Evolutionary conservation across 2,888 invertebrate genomes (phyloP).

Genomic region (Buathra laborator): DNA sequence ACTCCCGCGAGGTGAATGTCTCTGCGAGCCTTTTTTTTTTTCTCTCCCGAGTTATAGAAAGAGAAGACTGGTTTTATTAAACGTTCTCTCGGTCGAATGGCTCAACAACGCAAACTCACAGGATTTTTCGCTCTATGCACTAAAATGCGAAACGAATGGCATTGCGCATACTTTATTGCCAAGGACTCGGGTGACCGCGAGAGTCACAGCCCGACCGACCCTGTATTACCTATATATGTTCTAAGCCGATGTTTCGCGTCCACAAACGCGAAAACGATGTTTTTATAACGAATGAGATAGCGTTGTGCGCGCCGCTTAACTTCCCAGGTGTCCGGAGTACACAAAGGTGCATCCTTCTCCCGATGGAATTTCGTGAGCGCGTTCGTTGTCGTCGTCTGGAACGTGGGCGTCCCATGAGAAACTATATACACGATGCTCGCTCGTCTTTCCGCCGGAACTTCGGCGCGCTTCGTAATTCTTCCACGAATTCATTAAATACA

Average conservation of each 20-base stretch:
- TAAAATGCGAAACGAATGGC: slow-evolving; percentile 54
- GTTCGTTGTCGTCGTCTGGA: slow-evolving; percentile 3
- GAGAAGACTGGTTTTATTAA: slow-evolving; percentile 49
- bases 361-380: slow-evolving; percentile 59
- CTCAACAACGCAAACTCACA: slow-evolving; percentile 11
- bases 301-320: slow-evolving; percentile 57
- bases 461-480: slow-evolving; percentile 9
- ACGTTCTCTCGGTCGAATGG: slow-evolving; percentile 33
- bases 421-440: slow-evolving; percentile 2
- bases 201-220: not conserved
- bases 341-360: slow-evolving; percentile 66
- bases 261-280: not conserved
- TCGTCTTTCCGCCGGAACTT: slow-evolving; percentile 54
- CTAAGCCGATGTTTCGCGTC: not conserved
- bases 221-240: not conserved
- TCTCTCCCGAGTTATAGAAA: slow-evolving; percentile 10
- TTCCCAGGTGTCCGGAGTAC: slow-evolving; percentile 55
- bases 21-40: slow-evolving; percentile 54
- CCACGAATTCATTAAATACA: slow-evolving; percentile 17
- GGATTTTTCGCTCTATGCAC: slow-evolving; percentile 15
- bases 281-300: not conserved
- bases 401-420: slow-evolving; percentile 20
- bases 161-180: slow-evolving; percentile 60
- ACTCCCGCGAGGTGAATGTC: slow-evolving; percentile 61
- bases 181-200: slow-evolving; percentile 58